Conservation (phyloP, 2,888 invertebrate species). For the Achlya flavicornis region DNA sequence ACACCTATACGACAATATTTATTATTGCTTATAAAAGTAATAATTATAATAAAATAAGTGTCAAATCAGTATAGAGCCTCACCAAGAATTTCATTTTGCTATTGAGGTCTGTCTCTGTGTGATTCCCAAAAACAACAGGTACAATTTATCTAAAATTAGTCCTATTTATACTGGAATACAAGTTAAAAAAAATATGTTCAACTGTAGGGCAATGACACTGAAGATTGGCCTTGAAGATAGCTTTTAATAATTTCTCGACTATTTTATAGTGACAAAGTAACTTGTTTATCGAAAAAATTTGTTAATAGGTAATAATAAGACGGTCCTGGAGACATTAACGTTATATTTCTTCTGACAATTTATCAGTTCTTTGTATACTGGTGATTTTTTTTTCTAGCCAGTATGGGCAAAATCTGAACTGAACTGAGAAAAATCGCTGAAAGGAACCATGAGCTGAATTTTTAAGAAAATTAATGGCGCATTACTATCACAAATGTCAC, state of each 20-base stretch:
- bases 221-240: conserved; percentile 44
- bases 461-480: too few species aligned
- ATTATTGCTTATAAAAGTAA: background rate
- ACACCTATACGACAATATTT: conserved; percentile 33
- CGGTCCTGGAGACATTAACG: too few species aligned
- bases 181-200: conserved; percentile 39
- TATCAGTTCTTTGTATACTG: too few species aligned
- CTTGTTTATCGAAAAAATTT: background rate
- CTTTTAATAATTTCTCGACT: conserved; percentile 33
- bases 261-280: background rate
- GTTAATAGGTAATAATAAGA: background rate
- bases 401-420: too few species aligned
- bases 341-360: too few species aligned
- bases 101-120: conserved; percentile 48
- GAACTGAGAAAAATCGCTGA: too few species aligned
- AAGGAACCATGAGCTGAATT: too few species aligned
- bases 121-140: conserved; percentile 50
- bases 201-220: conserved; percentile 45
- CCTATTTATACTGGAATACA: conserved; percentile 52
- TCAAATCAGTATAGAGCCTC: conserved; percentile 26
- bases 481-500: too few species aligned
- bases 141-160: conserved; percentile 27
- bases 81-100: conserved; percentile 62
- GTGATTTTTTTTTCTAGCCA: too few species aligned
- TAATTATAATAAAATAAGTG: too few species aligned